Percentiles rank a stretch among this genome's conserved stretches.
phyloP scores from a whole-genome alignment of 1,140 invertebrate genomes.

The Cheumatopsyche charites region DNA sequence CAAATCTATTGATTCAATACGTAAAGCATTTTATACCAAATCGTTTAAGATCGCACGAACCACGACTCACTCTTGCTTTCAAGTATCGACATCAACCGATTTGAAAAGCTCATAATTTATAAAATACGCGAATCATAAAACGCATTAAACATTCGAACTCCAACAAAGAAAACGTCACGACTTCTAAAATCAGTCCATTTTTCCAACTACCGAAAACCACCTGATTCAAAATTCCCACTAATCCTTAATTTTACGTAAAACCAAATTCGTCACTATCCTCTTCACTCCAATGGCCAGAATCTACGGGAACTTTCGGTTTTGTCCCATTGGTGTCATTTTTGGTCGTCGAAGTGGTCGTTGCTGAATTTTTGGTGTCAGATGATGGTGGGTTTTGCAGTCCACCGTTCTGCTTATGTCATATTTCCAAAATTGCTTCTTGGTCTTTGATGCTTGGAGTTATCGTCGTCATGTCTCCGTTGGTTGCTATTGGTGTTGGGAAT shows the following conservation, averaged over 20 bases:
- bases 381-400: slow-evolving; percentile 35
- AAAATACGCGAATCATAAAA: too few species aligned
- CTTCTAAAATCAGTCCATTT: too few species aligned
- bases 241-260: slow-evolving; percentile 36
- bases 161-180: too few species aligned
- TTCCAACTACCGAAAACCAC: too few species aligned
- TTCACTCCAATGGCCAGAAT: slow-evolving; percentile 47
- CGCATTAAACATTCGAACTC: too few species aligned
- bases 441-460: slow-evolving; percentile 31
- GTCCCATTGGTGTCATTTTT: background rate
- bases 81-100: too few species aligned
- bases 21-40: too few species aligned
- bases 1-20: too few species aligned
- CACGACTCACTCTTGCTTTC: too few species aligned
- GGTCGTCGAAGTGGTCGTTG: background rate
- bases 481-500: slow-evolving; percentile 39
- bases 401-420: slow-evolving; percentile 48
- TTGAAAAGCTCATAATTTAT: too few species aligned
- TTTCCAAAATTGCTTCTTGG: slow-evolving; percentile 44
- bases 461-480: slow-evolving; percentile 14
- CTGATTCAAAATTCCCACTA: background rate
- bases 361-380: background rate
- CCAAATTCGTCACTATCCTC: slow-evolving; percentile 46
- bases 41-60: too few species aligned
- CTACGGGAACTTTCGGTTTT: slow-evolving; percentile 42